A percentile compares a stretch with the other conserved stretches of the same genome.
phyloP scores from a whole-genome alignment of 2,113 vertebrate genomes.

The Cepphus grylle region DNA sequence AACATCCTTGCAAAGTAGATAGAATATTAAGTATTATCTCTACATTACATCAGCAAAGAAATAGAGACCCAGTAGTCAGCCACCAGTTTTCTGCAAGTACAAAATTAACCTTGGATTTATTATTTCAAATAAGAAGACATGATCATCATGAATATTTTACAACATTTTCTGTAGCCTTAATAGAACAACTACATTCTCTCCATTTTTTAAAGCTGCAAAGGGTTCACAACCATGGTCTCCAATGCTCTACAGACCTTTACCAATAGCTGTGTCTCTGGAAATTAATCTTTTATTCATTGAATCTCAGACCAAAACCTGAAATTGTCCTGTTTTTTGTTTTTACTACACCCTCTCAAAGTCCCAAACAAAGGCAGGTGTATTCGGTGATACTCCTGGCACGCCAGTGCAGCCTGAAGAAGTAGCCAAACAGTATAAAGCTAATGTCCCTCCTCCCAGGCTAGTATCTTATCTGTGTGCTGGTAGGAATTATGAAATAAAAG shows the following conservation, averaged over 20 bases:
- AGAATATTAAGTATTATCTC: slow-evolving; percentile 59
- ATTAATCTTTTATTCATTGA: neutral
- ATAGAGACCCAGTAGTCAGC: slow-evolving; percentile 33
- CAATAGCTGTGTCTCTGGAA: neutral
- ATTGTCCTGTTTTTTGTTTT: neutral
- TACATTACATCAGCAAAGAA: slow-evolving; percentile 18
- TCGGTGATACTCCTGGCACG: neutral
- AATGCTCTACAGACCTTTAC: neutral
- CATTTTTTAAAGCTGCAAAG: neutral
- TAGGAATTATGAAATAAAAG: neutral
- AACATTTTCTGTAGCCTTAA: slow-evolving; percentile 18
- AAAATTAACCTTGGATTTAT: slow-evolving; percentile 68
- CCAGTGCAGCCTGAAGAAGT: neutral
- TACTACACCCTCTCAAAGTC: neutral
- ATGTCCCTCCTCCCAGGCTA: neutral
- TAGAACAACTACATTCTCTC: neutral
- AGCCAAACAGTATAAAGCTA: neutral
- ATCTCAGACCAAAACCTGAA: neutral
- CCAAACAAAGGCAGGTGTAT: neutral
- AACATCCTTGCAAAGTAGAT: slow-evolving; percentile 50
- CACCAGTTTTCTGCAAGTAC: neutral
- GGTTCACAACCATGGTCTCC: neutral
- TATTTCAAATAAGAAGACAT: slow-evolving; percentile 67
- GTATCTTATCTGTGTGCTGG: neutral
- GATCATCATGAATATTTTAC: slow-evolving; percentile 74